These are phyloP conservation scores for Pogona vitticeps DNA, from an alignment of 2,113 vertebrate genomes.

Conservation along the genomic window DNA sequence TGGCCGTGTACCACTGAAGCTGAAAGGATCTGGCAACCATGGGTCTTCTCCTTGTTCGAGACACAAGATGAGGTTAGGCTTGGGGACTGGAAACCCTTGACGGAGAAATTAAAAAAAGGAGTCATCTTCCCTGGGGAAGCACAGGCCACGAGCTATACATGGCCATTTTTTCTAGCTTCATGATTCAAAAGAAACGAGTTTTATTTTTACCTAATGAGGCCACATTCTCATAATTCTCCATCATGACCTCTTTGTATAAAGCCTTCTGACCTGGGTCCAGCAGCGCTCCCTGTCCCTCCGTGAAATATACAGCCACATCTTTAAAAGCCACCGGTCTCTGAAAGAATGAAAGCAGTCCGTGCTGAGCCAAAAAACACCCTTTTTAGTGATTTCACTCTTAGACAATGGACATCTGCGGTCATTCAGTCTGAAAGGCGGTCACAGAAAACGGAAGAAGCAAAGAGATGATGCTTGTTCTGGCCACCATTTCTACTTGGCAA, in stretches of 20 bases:
- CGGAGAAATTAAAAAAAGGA: background rate
- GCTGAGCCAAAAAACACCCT: background rate
- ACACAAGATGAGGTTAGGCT: constrained; percentile 33
- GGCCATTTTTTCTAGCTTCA: background rate
- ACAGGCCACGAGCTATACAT: background rate
- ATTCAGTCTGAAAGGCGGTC: background rate
- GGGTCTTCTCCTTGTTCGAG: constrained; percentile 41
- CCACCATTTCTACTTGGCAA: background rate
- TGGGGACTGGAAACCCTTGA: constrained; percentile 42
- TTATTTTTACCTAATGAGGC: constrained; percentile 14
- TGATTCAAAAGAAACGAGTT: background rate
- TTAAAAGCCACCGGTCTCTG: constrained; percentile 19
- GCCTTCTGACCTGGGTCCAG: constrained; percentile 15
- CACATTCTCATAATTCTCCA: constrained; percentile 34
- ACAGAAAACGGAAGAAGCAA: too few species aligned
- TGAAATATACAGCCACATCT: constrained; percentile 61
- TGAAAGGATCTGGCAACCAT: constrained; percentile 40
- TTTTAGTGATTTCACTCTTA: too few species aligned
- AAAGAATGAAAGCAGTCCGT: background rate
- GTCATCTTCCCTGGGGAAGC: background rate
- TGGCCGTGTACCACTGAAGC: constrained; percentile 12
- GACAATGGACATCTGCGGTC: background rate
- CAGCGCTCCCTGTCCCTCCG: constrained; percentile 71
- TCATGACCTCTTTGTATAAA: constrained; percentile 30
- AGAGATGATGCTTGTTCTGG: background rate